Percentiles rank a stretch among this genome's conserved stretches.
These are phyloP conservation scores for Enteromius argenteus DNA, from an alignment of 2,797 vertebrate species.

Conservation along the genomic window DNA sequence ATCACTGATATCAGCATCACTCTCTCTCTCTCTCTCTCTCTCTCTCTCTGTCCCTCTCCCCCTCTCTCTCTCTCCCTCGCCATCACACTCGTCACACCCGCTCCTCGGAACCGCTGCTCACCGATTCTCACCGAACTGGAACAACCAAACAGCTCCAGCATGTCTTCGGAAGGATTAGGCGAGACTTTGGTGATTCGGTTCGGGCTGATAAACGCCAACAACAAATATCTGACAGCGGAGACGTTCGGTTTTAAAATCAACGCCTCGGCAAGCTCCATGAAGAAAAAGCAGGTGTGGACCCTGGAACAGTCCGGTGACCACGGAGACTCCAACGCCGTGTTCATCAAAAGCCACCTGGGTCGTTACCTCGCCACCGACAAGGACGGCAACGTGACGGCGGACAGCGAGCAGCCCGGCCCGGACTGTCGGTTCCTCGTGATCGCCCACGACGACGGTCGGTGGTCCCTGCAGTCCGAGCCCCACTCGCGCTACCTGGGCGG, in stretches of 20 bases:
- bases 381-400: conserved; percentile 91
- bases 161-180: conserved; percentile 82
- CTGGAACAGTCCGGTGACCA: conserved; percentile 86
- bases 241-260: conserved; percentile 96
- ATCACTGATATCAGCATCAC: conserved; percentile 12
- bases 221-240: conserved; percentile 95
- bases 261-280: conserved; percentile 92
- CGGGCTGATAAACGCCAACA: conserved; percentile 91
- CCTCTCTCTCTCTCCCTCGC: conserved; percentile 6
- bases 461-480: conserved; percentile 94
- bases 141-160: conserved; percentile 65
- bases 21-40: conserved; percentile 42
- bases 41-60: conserved; percentile 26
- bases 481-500: conserved; percentile 91
- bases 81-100: conserved; percentile 41
- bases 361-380: conserved; percentile 95
- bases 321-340: conserved; percentile 83
- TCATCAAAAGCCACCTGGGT: conserved; percentile 93
- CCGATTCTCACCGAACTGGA: conserved; percentile 32
- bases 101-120: conserved; percentile 30
- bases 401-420: conserved; percentile 82
- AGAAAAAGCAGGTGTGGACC: conserved; percentile 98
- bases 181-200: conserved; percentile 90
- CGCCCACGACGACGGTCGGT: conserved; percentile 90
- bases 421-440: conserved; percentile 91